Evolutionary conservation across 2,113 vertebrate species (phyloP), one percentile per base, ranked within the genome.

Genomic region (Plectropomus leopardus): DNA sequence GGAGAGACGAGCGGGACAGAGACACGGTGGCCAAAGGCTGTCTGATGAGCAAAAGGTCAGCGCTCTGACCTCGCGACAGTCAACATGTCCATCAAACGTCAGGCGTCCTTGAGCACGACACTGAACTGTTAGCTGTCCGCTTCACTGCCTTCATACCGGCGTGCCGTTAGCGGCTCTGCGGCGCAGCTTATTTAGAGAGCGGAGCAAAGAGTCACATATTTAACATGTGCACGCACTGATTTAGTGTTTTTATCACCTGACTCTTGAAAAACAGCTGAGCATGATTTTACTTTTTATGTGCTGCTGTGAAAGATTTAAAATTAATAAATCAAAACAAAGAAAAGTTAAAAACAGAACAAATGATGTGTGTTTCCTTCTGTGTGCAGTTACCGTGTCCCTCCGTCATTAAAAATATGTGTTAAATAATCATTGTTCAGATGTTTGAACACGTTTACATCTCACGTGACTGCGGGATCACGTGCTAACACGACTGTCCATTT

Each of bases 41-140:
- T 53, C 50, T 59, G 2, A 26, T 40, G 57, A 51, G 59, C 63
- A 26, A 70, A 24, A 80, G 82, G 84, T 82, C 64, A 10, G n/a
- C 0, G 48, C 53, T 44, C 16, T 67, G 82, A 80, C 82, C 82
- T 67, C 24, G 0, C 9, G 1, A 10, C 78, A 70, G 70, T 72
- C 84, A 34, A 60, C 71, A 26, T 1, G 76, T 80, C 84, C 74
- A 70, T 86, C 84, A 84, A 44, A 80, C 4, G 59, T 76, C 74
- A 34, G 0, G 0, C 1, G 47, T 73, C 72, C 68, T 77, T 55
- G 65, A 72, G 40, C 4, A 0, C 0, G 15, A 76, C 36, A n/a
- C 34, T n/a, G 58, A 66, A 42, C 65, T 66, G 65, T 50, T 28
- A 13, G 14, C 48, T 19, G 66, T 48, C 30, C 4, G 55, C 21